phyloP scores from a whole-genome alignment of 1,140 invertebrate genomes.

The Scaptodrosophila lebanonensis region DNA sequence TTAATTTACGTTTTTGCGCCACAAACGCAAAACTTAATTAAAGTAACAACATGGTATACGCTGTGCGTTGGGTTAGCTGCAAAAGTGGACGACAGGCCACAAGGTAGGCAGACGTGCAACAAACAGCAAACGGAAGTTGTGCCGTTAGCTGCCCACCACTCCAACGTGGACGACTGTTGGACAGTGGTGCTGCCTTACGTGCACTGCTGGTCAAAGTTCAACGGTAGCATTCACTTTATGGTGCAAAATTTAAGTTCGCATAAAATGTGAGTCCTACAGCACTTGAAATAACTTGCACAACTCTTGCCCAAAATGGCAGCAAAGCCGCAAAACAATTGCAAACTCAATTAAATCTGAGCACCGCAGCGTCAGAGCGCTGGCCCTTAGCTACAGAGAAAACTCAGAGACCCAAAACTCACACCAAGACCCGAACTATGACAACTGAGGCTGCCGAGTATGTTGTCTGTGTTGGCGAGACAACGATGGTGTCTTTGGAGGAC shows the following conservation, averaged over 20 bases:
- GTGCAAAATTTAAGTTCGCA: too few species aligned
- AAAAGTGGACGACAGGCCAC: too few species aligned
- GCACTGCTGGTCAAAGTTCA: constrained; percentile 30
- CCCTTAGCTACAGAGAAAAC: constrained; percentile 44
- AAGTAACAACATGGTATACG: constrained; percentile 34
- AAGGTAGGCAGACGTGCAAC: background rate
- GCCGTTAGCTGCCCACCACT: background rate
- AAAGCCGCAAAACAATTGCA: constrained; percentile 66
- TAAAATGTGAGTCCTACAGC: background rate
- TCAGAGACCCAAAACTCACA: constrained; percentile 20
- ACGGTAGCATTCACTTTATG: too few species aligned
- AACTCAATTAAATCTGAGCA: constrained; percentile 74
- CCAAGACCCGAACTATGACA: background rate
- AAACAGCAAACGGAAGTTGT: constrained; percentile 28
- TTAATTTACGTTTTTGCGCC: too few species aligned
- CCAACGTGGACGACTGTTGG: too few species aligned
- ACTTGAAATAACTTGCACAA: constrained; percentile 34
- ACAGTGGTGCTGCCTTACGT: too few species aligned
- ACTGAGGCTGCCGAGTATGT: background rate
- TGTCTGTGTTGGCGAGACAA: too few species aligned
- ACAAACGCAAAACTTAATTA: constrained; percentile 42
- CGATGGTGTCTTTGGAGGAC: too few species aligned
- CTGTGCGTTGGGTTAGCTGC: constrained; percentile 15
- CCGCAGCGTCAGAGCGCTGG: constrained; percentile 41
- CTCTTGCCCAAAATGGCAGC: constrained; percentile 22